Evolutionary conservation across 1,140 invertebrate genomes (phyloP), one percentile per base, ranked within the genome.

Genomic region (Drosophila punjabiensis): DNA sequence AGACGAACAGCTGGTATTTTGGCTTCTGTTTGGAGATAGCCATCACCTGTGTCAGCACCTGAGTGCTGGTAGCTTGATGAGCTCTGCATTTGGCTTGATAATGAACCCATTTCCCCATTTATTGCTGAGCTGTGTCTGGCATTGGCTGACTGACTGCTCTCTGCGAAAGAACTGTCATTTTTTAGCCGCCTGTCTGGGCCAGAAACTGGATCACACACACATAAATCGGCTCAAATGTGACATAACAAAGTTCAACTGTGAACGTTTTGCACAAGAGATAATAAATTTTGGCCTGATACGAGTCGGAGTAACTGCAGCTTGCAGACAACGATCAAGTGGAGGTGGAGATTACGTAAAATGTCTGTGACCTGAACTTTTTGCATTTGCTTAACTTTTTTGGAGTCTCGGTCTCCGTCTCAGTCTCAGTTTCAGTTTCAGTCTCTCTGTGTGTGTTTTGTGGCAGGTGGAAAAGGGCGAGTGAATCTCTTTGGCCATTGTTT

Each of bases 291-390:
- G 59, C 70, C 58, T 69, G 50, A 60, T 52, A 69, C 66, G 45
- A 2, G 37, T 24, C 35, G 20, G 5, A 58, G 55, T 39, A 39
- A 58, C 45, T 81, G 79, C 78, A 69, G 60, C 70, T 59, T 78
- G 75, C 60, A 59, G 56, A 58, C 52, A 63, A 35, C 68, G 47
- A 74, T 74, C 68, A 74, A 47, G 68, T 52, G 71, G 69, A 24
- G 55, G 35, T 24, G 55, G 55, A 53, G 71, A 79, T 89, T 89
- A 89, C 85, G 86, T 86, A 89, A 89, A 76, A 55, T 90, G 82
- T 90, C 86, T 89, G 85, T 81, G 85, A 90, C 86, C 86, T 89
- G 85, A 89, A 89, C 85, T 85, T 68, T 89, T 89, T 89, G 86
- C 82, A 85, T 89, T 88, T 84, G 84, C 67, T 83, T 67, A 85